Conservation (phyloP, 2,113 vertebrate genomes). For the Aspiorhynchus laticeps region DNA sequence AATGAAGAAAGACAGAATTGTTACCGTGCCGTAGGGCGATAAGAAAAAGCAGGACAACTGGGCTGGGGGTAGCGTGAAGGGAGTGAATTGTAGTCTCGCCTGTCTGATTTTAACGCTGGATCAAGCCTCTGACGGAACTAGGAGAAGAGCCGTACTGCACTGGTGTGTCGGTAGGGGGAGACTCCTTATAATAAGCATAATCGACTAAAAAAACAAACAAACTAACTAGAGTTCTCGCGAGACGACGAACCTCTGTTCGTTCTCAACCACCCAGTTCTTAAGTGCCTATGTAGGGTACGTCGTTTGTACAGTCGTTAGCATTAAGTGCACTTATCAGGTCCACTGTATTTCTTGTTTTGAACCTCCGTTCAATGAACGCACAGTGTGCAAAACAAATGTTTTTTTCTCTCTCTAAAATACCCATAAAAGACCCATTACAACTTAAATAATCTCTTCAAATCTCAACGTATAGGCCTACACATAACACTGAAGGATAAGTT, state of each 20-base stretch:
- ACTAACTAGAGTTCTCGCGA: slow-evolving; percentile 60
- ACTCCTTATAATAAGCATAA: slow-evolving; percentile 55
- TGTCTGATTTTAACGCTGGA: slow-evolving; percentile 48
- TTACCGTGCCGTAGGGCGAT: slow-evolving; percentile 18
- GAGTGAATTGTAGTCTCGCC: slow-evolving; percentile 36
- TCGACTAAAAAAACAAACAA: slow-evolving; percentile 32
- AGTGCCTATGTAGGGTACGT: background rate
- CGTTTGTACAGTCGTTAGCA: background rate
- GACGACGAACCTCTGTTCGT: slow-evolving; percentile 32
- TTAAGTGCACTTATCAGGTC: background rate
- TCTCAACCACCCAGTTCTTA: background rate
- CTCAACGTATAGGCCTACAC: background rate
- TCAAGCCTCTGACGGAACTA: slow-evolving; percentile 37
- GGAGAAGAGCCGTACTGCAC: slow-evolving; percentile 41
- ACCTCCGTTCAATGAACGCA: background rate
- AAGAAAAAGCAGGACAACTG: slow-evolving; percentile 17
- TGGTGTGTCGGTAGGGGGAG: slow-evolving; percentile 54
- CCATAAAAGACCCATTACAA: background rate
- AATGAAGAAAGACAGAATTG: slow-evolving; percentile 42
- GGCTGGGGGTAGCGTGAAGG: slow-evolving; percentile 1
- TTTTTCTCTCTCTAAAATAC: too few species aligned
- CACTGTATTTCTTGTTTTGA: background rate
- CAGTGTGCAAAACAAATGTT: background rate
- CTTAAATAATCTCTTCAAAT: background rate
- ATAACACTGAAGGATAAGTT: background rate